These are phyloP conservation scores for Atlantisia rogersi DNA, from an alignment of 2,113 vertebrate species.

Conservation along the genomic window DNA sequence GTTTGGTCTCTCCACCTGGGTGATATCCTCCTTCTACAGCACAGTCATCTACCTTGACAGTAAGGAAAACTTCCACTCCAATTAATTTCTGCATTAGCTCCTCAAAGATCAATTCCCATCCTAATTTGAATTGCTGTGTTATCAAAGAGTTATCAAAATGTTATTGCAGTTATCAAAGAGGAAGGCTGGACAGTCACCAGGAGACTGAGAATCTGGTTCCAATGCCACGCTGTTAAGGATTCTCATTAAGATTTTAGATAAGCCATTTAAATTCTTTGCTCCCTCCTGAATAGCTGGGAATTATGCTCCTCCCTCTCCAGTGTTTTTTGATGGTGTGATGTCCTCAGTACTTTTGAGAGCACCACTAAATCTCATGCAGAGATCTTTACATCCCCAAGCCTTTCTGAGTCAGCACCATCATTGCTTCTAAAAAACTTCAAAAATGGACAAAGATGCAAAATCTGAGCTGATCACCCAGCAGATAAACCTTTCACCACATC, in stretches of 20 bases:
- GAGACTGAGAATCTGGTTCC: not conserved
- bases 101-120: not conserved
- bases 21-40: not conserved
- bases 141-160: too few species aligned
- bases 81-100: not conserved
- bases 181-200: not conserved
- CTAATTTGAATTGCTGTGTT: not conserved
- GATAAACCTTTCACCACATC: conserved; percentile 50
- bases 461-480: conserved; percentile 14
- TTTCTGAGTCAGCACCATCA: not conserved
- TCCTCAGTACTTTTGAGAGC: conserved; percentile 5
- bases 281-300: not conserved
- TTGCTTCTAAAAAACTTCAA: conserved; percentile 31
- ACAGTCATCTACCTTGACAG: not conserved
- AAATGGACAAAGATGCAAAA: conserved; percentile 25
- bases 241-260: not conserved
- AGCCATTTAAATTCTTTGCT: conserved; percentile 17
- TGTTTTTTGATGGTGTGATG: not conserved
- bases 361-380: not conserved
- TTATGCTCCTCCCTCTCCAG: not conserved
- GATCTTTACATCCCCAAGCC: not conserved
- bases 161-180: not conserved
- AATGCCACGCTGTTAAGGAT: not conserved
- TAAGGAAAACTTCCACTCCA: not conserved
- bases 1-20: not conserved